Evolutionary conservation across 2,888 invertebrate genomes (phyloP).

Genomic region (Plagodis pulveraria): DNA sequence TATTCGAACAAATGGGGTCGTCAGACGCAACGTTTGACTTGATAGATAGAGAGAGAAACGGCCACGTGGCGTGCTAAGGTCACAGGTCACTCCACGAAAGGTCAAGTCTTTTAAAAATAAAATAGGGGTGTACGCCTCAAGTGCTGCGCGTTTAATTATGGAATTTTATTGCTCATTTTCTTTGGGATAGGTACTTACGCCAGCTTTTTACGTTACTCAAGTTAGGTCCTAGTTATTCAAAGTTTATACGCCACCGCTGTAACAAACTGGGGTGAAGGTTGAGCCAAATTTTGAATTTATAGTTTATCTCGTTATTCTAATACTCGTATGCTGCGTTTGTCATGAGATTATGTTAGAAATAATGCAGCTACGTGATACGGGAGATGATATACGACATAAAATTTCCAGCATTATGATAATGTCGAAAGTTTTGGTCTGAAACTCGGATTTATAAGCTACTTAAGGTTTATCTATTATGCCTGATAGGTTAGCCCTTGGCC

Average conservation of each 20-base stretch:
- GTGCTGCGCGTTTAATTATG: slow-evolving; percentile 30
- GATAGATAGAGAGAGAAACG: slow-evolving; percentile 44
- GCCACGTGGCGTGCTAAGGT: slow-evolving; percentile 72
- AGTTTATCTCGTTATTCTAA: slow-evolving; percentile 2
- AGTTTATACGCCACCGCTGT: slow-evolving; percentile 22
- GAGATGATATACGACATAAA: too few species aligned
- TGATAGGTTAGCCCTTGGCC: too few species aligned
- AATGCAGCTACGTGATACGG: background rate
- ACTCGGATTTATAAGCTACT: too few species aligned
- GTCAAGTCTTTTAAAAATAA: slow-evolving; percentile 56
- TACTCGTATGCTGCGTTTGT: background rate
- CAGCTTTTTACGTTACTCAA: slow-evolving; percentile 22
- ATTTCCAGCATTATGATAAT: too few species aligned
- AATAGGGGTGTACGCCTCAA: slow-evolving; percentile 50
- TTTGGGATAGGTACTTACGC: slow-evolving; percentile 20
- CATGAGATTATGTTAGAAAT: slow-evolving; percentile 6
- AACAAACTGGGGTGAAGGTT: slow-evolving; percentile 7
- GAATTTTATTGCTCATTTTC: slow-evolving; percentile 28
- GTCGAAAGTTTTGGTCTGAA: too few species aligned
- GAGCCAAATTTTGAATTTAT: slow-evolving; percentile 6
- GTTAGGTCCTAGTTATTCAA: slow-evolving; percentile 10
- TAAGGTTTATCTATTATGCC: too few species aligned
- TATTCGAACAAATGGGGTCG: slow-evolving; percentile 58
- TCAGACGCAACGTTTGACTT: slow-evolving; percentile 44
- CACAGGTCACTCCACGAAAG: slow-evolving; percentile 67